Percentiles rank a stretch among this genome's conserved stretches.
phyloP scores from a whole-genome alignment of 1,140 invertebrate genomes.

The Neoseiulus cucumeris region DNA sequence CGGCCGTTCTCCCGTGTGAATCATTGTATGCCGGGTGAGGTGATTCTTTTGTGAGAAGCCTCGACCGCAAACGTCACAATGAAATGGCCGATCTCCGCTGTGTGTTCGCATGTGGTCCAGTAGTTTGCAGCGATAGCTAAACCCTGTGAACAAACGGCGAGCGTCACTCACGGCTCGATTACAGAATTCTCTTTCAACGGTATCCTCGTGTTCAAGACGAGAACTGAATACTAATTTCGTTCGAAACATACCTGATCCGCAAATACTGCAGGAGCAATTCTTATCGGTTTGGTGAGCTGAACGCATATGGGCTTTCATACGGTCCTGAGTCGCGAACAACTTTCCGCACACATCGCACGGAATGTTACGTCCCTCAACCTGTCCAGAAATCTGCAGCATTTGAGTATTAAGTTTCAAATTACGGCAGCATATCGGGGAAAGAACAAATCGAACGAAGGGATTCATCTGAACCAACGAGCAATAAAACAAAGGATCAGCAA shows the following conservation, averaged over 20 bases:
- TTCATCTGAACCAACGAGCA: too few species aligned
- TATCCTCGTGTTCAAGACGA: too few species aligned
- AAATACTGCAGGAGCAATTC: constrained; percentile 20
- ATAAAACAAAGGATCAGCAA: too few species aligned
- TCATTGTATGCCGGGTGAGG: constrained; percentile 28
- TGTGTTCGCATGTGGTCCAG: constrained; percentile 18
- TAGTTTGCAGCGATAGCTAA: constrained; percentile 23
- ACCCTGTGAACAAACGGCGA: constrained; percentile 13
- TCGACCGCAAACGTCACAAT: constrained; percentile 22
- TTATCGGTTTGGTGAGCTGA: constrained; percentile 17
- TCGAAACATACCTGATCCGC: constrained; percentile 19
- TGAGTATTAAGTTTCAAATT: too few species aligned
- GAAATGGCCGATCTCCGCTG: constrained; percentile 23
- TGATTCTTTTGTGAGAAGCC: constrained; percentile 24
- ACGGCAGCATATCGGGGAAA: too few species aligned
- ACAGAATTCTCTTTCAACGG: too few species aligned
- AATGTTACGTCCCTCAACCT: constrained; percentile 18
- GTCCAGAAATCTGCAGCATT: too few species aligned
- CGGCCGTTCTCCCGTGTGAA: constrained; percentile 72
- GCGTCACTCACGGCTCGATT: too few species aligned
- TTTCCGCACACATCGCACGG: constrained; percentile 21
- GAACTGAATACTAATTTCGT: too few species aligned
- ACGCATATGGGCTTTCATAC: constrained; percentile 21
- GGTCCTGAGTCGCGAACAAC: constrained; percentile 21
- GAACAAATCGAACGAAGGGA: too few species aligned